Conservation (phyloP, 2,797 vertebrate genomes). For the Lagorchestes hirsutus region DNA sequence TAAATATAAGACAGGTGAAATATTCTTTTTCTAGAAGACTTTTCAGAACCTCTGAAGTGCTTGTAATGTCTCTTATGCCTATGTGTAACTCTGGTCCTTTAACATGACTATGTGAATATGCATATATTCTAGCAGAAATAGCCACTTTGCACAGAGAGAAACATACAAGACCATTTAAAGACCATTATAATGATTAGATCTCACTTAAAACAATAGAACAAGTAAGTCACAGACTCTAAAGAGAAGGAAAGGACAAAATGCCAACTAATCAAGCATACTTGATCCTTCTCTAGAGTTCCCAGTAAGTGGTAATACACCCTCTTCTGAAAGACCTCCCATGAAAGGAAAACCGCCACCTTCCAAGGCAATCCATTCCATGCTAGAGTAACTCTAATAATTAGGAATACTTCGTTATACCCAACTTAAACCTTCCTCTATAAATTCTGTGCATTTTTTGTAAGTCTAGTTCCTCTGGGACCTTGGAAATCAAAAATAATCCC, state of each 20-base stretch:
- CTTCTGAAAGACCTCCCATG: neutral
- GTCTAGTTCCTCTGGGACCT: too few relatives aligned
- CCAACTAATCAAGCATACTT: neutral
- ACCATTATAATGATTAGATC: neutral
- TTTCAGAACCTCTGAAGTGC: neutral
- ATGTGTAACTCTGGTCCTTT: neutral
- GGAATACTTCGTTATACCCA: too few relatives aligned
- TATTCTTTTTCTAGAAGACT: neutral
- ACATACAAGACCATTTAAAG: neutral
- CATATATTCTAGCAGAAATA: neutral
- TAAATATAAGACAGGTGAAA: neutral
- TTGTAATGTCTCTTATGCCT: neutral
- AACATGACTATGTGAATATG: neutral
- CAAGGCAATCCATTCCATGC: too few relatives aligned
- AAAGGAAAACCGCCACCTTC: neutral
- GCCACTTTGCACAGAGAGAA: neutral
- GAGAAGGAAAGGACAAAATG: neutral
- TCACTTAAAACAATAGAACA: neutral
- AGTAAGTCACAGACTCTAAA: neutral
- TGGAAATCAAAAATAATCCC: too few relatives aligned
- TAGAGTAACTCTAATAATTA: too few relatives aligned
- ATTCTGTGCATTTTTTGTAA: too few relatives aligned
- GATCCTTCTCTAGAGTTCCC: neutral
- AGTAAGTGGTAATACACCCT: neutral
- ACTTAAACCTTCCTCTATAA: too few relatives aligned